phyloP scores from a whole-genome alignment of 2,113 vertebrate genomes.

The Petrocephalus microphthalmus region DNA sequence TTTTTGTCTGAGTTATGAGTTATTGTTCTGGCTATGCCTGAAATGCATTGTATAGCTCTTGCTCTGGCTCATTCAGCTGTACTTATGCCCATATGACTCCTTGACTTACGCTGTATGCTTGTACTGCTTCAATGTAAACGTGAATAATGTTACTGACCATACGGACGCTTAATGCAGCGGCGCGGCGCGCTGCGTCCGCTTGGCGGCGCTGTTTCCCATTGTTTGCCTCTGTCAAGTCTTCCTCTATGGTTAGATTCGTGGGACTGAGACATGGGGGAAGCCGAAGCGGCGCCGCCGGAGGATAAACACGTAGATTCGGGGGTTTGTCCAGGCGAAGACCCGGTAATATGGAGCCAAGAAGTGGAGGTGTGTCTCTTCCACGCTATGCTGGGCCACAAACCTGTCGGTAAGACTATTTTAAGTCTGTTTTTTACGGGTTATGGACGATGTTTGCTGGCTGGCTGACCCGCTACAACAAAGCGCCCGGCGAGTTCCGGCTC shows the following conservation, averaged over 20 bases:
- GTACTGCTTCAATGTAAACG: background rate
- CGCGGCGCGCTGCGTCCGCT: background rate
- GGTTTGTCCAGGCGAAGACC: slow-evolving; percentile 55
- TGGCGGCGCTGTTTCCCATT: slow-evolving; percentile 11
- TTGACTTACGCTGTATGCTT: background rate
- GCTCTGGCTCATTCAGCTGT: background rate
- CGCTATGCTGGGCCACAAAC: slow-evolving; percentile 93
- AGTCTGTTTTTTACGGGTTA: background rate
- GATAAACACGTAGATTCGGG: slow-evolving; percentile 64
- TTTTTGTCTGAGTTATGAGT: no score
- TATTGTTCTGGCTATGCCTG: background rate
- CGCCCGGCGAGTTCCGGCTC: background rate
- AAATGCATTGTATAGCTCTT: background rate
- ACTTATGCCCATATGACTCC: background rate
- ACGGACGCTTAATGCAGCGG: background rate
- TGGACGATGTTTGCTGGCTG: background rate
- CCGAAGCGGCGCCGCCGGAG: slow-evolving; percentile 59
- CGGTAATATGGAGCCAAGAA: slow-evolving; percentile 84
- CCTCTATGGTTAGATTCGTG: slow-evolving; percentile 37
- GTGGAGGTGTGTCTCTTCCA: slow-evolving; percentile 94
- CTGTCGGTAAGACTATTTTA: slow-evolving; percentile 69
- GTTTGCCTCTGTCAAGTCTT: background rate
- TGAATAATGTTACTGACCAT: background rate
- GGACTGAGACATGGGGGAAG: slow-evolving; percentile 66
- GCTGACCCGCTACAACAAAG: background rate